Conservation (phyloP, 2,888 invertebrate genomes). For the Elmis aenea region DNA sequence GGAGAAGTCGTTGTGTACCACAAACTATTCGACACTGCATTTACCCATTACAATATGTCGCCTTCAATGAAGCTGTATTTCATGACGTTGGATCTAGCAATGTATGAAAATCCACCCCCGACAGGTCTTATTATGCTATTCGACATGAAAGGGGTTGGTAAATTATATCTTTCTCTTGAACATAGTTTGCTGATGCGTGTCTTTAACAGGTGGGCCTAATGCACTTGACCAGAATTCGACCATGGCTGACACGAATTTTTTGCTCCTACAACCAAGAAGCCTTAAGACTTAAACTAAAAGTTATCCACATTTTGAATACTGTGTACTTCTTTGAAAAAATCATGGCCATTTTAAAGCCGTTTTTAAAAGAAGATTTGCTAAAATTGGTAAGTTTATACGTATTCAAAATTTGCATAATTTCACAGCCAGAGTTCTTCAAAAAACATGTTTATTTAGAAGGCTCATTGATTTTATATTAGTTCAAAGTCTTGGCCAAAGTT, state of each 20-base stretch:
- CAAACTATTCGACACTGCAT: slow-evolving; percentile 53
- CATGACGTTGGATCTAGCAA: slow-evolving; percentile 47
- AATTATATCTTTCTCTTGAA: slow-evolving; percentile 3
- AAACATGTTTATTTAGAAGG: too few species aligned
- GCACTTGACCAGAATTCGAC: slow-evolving; percentile 30
- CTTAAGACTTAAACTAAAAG: slow-evolving; percentile 60
- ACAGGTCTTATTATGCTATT: slow-evolving; percentile 63
- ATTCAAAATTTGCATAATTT: background rate
- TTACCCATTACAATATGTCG: slow-evolving; percentile 57
- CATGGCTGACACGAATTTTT: slow-evolving; percentile 53
- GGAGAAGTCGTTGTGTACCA: slow-evolving; percentile 60
- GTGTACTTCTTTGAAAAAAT: slow-evolving; percentile 49
- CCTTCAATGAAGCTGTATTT: slow-evolving; percentile 53
- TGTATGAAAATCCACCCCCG: slow-evolving; percentile 54
- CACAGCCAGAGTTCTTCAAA: too few species aligned
- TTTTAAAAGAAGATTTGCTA: slow-evolving; percentile 47
- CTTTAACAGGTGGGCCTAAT: slow-evolving; percentile 24
- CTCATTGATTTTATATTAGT: too few species aligned
- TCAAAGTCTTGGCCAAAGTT: too few species aligned
- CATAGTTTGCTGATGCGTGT: background rate
- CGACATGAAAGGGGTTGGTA: slow-evolving; percentile 60
- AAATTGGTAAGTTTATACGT: slow-evolving; percentile 6
- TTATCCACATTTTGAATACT: slow-evolving; percentile 61
- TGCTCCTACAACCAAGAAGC: slow-evolving; percentile 67
- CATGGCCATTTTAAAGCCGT: slow-evolving; percentile 49